Conservation (phyloP, 2,888 invertebrate genomes). For the Calameuta idolon region DNA sequence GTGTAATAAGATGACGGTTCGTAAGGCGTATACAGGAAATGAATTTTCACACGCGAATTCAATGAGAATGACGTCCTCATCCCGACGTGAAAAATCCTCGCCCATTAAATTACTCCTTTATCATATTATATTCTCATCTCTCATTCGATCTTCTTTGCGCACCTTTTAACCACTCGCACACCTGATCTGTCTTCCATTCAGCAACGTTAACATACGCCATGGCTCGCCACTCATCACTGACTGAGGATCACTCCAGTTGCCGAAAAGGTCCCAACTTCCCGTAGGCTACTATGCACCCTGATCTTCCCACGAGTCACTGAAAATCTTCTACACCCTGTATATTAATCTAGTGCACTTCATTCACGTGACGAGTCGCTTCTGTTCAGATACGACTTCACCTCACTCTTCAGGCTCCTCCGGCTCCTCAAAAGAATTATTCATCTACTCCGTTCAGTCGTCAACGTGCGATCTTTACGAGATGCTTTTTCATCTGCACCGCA, state of each 20-base stretch:
- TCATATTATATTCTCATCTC: conserved; percentile 27
- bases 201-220: conserved; percentile 89
- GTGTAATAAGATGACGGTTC: conserved; percentile 14
- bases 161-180: conserved; percentile 93
- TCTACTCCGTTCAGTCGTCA: not conserved
- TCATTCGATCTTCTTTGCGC: conserved; percentile 33
- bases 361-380: not conserved
- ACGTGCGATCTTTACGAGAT: not conserved
- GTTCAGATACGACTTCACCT: not conserved
- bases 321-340: not conserved
- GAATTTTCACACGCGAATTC: conserved; percentile 22
- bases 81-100: conserved; percentile 88
- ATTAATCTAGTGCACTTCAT: not conserved
- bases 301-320: not conserved
- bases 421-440: not conserved
- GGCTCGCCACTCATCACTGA: conserved; percentile 22
- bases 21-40: conserved; percentile 25
- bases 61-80: not conserved
- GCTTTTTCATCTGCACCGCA: not conserved
- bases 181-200: conserved; percentile 92
- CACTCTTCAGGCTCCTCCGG: not conserved
- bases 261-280: not conserved
- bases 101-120: conserved; percentile 92
- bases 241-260: conserved; percentile 3
- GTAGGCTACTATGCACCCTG: not conserved